Conservation (phyloP, 2,113 vertebrate genomes). For the Podarcis muralis region DNA sequence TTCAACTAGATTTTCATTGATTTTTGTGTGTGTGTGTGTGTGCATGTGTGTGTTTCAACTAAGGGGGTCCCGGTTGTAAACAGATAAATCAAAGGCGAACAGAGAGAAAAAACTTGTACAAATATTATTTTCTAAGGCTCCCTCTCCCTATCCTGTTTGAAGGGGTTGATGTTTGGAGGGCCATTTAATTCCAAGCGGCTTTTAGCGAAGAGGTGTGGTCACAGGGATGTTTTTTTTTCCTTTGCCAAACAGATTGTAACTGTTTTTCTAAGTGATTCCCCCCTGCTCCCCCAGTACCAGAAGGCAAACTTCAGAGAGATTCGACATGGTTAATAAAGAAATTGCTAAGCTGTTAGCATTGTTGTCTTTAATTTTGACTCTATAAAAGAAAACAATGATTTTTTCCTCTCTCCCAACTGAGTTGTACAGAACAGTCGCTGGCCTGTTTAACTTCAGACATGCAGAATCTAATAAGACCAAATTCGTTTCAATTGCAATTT, state of each 20-base stretch:
- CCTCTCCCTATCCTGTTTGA: slow-evolving; percentile 41
- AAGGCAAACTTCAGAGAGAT: not conserved
- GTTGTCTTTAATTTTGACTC: not conserved
- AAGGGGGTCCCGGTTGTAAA: slow-evolving; percentile 66
- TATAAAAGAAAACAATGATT: too few species aligned
- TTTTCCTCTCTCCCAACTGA: not conserved
- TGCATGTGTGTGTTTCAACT: slow-evolving; percentile 43
- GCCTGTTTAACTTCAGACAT: not conserved
- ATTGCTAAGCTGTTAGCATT: not conserved
- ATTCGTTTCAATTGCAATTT: slow-evolving; percentile 29
- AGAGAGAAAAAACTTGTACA: slow-evolving; percentile 48
- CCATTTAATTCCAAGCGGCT: slow-evolving; percentile 40
- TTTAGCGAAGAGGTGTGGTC: slow-evolving; percentile 43
- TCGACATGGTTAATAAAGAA: slow-evolving; percentile 15
- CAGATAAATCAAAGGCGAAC: slow-evolving; percentile 71
- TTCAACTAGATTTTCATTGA: slow-evolving; percentile 69
- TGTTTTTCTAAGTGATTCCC: slow-evolving; percentile 14
- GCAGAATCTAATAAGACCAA: not conserved
- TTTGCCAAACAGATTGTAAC: slow-evolving; percentile 21
- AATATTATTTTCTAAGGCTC: slow-evolving; percentile 54
- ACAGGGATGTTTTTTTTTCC: not conserved
- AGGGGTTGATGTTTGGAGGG: slow-evolving; percentile 46
- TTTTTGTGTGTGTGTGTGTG: slow-evolving; percentile 4
- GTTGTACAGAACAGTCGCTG: not conserved
- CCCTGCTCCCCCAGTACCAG: not conserved